Percentiles rank a stretch among this genome's conserved stretches.
These are phyloP conservation scores for Mesorhabditis sp. DNA, from an alignment of 2,888 invertebrate genomes.

Conservation along the genomic window DNA sequence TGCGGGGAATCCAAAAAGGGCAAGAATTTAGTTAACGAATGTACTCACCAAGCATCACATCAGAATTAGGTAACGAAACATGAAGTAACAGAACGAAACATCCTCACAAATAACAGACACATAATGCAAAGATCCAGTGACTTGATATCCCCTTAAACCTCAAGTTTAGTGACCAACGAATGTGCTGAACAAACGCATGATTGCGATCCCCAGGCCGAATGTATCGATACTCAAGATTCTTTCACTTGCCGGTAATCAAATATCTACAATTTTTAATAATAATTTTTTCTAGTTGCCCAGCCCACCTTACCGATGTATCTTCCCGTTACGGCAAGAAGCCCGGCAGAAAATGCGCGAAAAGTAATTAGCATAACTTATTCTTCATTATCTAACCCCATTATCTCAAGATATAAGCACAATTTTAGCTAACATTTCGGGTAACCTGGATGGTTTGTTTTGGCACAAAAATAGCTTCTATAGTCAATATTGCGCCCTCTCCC, in stretches of 20 bases:
- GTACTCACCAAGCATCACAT: too few species aligned
- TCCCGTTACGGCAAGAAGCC: conserved; percentile 40
- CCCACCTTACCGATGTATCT: conserved; percentile 45
- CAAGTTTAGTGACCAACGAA: conserved; percentile 40
- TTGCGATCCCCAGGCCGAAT: conserved; percentile 43
- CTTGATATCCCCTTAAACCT: not conserved
- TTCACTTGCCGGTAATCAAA: conserved; percentile 4
- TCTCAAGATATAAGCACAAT: too few species aligned
- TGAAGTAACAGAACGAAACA: not conserved
- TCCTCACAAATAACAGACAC: not conserved
- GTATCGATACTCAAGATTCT: conserved; percentile 35
- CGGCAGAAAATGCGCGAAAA: conserved; percentile 41
- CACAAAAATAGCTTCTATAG: too few species aligned
- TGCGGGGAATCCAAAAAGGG: too few species aligned
- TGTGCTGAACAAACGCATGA: conserved; percentile 48
- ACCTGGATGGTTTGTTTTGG: too few species aligned
- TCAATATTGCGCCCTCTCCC: too few species aligned
- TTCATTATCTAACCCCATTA: too few species aligned
- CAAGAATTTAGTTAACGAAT: too few species aligned
- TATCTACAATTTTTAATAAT: not conserved
- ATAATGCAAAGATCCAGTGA: not conserved
- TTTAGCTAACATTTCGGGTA: too few species aligned
- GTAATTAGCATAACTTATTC: conserved; percentile 16
- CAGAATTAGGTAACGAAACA: too few species aligned
- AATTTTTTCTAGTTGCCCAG: conserved; percentile 32